These are phyloP conservation scores for Mayetiola destructor DNA, from an alignment of 2,888 invertebrate genomes.

Conservation along the genomic window DNA sequence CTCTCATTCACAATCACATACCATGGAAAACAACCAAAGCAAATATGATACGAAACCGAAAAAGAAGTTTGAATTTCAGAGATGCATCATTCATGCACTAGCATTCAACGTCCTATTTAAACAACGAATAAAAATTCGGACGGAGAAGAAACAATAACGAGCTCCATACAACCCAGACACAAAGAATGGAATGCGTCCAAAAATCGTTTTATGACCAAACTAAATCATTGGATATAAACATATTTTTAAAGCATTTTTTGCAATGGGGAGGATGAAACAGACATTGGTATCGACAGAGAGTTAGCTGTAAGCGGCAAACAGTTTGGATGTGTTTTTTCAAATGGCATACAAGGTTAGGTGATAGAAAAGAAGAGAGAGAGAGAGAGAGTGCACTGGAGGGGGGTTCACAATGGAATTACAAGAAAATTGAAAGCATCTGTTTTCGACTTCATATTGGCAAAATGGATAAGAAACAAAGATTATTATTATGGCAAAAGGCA, in stretches of 20 bases:
- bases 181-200: slow-evolving; percentile 1
- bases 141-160: background rate
- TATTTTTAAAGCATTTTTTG: no score
- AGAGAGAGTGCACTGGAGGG: slow-evolving; percentile 6
- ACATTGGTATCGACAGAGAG: background rate
- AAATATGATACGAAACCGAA: no score
- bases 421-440: slow-evolving; percentile 2
- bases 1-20: background rate
- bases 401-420: no score
- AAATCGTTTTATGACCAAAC: background rate
- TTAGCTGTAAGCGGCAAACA: background rate
- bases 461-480: background rate
- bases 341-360: no score
- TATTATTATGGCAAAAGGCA: background rate
- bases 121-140: background rate
- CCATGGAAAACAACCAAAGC: no score
- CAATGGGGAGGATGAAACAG: no score
- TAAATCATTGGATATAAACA: background rate
- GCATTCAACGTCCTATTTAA: background rate
- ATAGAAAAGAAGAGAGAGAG: no score
- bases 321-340: no score
- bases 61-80: background rate
- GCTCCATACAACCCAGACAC: background rate
- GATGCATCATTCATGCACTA: slow-evolving; percentile 3
- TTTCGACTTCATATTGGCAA: background rate